These are phyloP conservation scores for Muscicapa adusta DNA, from an alignment of 2,113 vertebrate genomes.

Conservation along the genomic window DNA sequence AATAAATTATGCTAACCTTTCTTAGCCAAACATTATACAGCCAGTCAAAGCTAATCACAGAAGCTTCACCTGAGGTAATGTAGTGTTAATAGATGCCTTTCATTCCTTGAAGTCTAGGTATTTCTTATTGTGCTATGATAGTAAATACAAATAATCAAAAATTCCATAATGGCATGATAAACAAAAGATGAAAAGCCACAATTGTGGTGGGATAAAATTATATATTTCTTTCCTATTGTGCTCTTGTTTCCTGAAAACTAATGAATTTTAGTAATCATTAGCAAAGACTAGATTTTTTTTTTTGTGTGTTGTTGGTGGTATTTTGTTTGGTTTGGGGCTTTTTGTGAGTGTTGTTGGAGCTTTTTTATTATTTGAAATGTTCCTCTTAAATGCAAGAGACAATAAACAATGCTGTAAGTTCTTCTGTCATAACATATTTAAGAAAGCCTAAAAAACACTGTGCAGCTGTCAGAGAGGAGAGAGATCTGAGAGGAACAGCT, in stretches of 20 bases:
- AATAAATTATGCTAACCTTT: neutral
- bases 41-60: neutral
- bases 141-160: neutral
- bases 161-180: rapidly evolving
- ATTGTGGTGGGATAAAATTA: neutral
- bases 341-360: neutral
- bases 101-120: neutral
- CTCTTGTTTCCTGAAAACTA: neutral
- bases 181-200: neutral
- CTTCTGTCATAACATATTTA: neutral
- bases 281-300: rapidly evolving
- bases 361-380: neutral
- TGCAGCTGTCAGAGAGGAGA: neutral
- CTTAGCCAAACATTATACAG: neutral
- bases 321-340: rapidly evolving
- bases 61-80: neutral
- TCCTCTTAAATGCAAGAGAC: neutral
- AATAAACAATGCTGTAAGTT: rapidly evolving
- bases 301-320: neutral
- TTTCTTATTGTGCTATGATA: neutral
- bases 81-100: neutral
- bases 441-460: neutral
- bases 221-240: neutral
- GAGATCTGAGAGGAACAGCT: neutral
- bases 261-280: neutral